A percentile compares a stretch with the other conserved stretches of the same genome.
phyloP scores from a whole-genome alignment of 2,797 vertebrate species.

The Paramormyrops hopkinsi region DNA sequence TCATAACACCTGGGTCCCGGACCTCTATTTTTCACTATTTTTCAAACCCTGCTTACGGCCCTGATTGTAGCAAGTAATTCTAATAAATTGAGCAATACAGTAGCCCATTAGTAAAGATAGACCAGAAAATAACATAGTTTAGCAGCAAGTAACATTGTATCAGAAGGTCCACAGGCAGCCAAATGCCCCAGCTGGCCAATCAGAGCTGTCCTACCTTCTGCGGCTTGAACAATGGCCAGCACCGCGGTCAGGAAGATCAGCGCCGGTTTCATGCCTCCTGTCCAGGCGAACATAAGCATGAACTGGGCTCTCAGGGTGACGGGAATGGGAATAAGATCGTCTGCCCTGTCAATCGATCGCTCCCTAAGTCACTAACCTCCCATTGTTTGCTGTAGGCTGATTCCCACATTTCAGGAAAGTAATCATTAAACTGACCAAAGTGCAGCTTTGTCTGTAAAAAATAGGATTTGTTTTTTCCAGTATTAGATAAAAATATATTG shows the following conservation, averaged over 20 bases:
- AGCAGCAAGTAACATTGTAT: not conserved
- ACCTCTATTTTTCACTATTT: not conserved
- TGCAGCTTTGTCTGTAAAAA: not conserved
- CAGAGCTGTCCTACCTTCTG: conserved; percentile 52
- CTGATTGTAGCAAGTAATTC: not conserved
- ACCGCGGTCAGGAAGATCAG: conserved; percentile 47
- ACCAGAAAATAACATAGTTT: not conserved
- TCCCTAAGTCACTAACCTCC: conserved; percentile 41
- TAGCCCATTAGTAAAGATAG: not conserved
- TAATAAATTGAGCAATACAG: not conserved
- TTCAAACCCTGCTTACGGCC: not conserved
- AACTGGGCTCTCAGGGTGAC: not conserved
- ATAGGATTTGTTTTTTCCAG: not conserved
- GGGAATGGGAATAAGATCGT: not conserved
- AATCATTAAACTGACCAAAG: conserved; percentile 50
- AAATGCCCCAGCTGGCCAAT: not conserved
- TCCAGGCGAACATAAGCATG: not conserved
- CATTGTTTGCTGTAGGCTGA: conserved; percentile 36
- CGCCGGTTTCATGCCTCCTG: conserved; percentile 46
- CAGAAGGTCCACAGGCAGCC: not conserved
- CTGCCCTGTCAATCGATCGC: conserved; percentile 31
- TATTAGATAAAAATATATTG: not conserved
- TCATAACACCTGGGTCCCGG: too few species aligned
- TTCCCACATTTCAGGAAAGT: conserved; percentile 34
- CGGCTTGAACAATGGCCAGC: conserved; percentile 44